These are phyloP conservation scores for Oscheius onirici DNA, from an alignment of 2,888 invertebrate genomes.

Conservation along the genomic window DNA sequence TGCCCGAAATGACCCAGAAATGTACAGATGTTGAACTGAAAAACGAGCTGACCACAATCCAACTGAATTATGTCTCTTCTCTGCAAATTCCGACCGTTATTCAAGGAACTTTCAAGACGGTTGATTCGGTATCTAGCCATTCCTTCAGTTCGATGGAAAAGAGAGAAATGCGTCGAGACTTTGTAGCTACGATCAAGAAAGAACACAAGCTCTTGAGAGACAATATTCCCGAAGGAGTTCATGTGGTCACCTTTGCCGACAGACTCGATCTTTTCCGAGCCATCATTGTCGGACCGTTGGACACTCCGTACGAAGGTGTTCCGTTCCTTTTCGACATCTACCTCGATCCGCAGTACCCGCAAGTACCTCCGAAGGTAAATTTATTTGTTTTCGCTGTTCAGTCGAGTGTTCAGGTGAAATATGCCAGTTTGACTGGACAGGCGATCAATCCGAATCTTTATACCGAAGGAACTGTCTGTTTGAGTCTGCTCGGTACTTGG, in stretches of 20 bases:
- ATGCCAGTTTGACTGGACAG: constrained; percentile 4
- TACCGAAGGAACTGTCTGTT: constrained; percentile 36
- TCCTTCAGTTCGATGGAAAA: background rate
- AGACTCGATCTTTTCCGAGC: constrained; percentile 35
- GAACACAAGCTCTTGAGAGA: constrained; percentile 31
- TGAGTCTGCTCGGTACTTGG: constrained; percentile 40
- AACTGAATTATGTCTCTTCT: background rate
- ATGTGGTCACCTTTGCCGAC: constrained; percentile 33
- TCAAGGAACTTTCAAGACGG: constrained; percentile 10
- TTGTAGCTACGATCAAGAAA: constrained; percentile 16
- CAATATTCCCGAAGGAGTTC: constrained; percentile 35
- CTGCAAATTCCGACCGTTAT: background rate
- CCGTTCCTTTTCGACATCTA: constrained; percentile 40
- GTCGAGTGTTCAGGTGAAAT: constrained; percentile 25
- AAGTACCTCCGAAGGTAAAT: constrained; percentile 33
- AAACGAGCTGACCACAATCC: background rate
- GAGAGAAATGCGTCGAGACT: constrained; percentile 7
- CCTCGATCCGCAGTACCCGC: constrained; percentile 28
- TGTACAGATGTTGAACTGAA: background rate
- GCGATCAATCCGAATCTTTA: constrained; percentile 44
- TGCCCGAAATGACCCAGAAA: background rate
- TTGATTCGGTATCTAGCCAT: background rate
- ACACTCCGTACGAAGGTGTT: constrained; percentile 37
- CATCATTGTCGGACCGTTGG: constrained; percentile 34
- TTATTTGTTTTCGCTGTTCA: background rate